Evolutionary conservation across 2,113 vertebrate genomes (phyloP), one percentile per base, ranked within the genome.

Genomic region (Peucedramus taeniatus): DNA sequence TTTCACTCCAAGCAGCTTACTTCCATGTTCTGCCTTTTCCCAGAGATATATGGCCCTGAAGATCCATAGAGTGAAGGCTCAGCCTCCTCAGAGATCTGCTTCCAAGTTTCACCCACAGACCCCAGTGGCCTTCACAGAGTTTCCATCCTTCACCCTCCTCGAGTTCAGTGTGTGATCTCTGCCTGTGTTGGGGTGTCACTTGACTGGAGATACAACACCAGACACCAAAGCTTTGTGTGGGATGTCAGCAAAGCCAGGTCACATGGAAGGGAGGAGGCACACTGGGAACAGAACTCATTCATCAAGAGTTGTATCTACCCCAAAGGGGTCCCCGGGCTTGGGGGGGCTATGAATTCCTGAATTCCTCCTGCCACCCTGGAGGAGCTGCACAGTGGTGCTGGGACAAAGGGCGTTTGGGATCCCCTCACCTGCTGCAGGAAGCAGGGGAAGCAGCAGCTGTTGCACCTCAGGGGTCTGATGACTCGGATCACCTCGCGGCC

Each of bases 391-490:
- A 9, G 59, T 0, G 0, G 10, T 8, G 37, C 65, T 35, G 1
- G 3, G 49, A 31, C 72, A 78, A 44, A n/a, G 57, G 56, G n/a
- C 27, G 16, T 3, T 54, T 37, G 44, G 71, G 63, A 40, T 13
- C 5, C 20, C 86, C 98, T 98, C 86, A 99, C 99, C 99, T 99
- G 97, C 97, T 99, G 99, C 68, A 99, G 98, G 95, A 99, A 99
- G 94, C 99, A 99, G 42, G 99, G 99, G 96, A 98, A 99, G 94
- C 97, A 99, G 96, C 99, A 99, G 86, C 99, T 99, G 97, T 97
- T 99, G 97, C 99, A 99, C 93, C 99, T 98, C 45, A 99, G 94
- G 7, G 99, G 99, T 21, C 99, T 97, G 78, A 97, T 98, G 77
- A 99, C 95, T 0, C 98, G 99, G 75, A 99, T 99, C 95, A 99